Evolutionary conservation across 2,113 vertebrate species (phyloP).

Genomic region (Andinoacara biseriatus): DNA sequence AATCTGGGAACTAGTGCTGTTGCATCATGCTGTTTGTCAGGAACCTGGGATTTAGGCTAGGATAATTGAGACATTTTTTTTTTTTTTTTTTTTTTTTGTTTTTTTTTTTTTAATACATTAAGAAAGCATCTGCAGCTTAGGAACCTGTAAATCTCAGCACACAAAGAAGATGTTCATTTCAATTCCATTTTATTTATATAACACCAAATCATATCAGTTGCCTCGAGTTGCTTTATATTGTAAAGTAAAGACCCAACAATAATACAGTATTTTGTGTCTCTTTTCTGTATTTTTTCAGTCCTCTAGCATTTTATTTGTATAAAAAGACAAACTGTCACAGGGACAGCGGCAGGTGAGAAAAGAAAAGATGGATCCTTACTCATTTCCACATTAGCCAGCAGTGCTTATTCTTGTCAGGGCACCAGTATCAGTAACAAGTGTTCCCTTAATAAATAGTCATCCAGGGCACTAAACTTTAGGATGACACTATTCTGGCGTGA

Average conservation of each 20-base stretch:
- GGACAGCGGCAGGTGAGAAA: not conserved
- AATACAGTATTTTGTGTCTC: too few relatives aligned
- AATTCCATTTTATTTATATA: too few relatives aligned
- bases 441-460: slow-evolving; percentile 26
- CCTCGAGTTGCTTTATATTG: too few relatives aligned
- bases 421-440: slow-evolving; percentile 19
- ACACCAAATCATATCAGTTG: too few relatives aligned
- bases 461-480: slow-evolving; percentile 17
- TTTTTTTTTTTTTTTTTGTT: not conserved
- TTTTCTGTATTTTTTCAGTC: not conserved
- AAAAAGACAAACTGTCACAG: not conserved
- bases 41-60: not conserved
- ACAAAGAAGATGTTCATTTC: not conserved
- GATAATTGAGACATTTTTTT: not conserved
- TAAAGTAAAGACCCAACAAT: too few relatives aligned
- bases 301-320: not conserved
- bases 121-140: not conserved
- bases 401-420: slow-evolving; percentile 5
- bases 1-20: not conserved
- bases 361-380: not conserved
- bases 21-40: not conserved
- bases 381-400: slow-evolving; percentile 15
- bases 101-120: not conserved
- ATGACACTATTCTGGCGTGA: not conserved
- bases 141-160: not conserved